A percentile compares a stretch with the other conserved stretches of the same genome.
Conservation (phyloP, 2,113 vertebrate genomes). For the Egretta garzetta region DNA sequence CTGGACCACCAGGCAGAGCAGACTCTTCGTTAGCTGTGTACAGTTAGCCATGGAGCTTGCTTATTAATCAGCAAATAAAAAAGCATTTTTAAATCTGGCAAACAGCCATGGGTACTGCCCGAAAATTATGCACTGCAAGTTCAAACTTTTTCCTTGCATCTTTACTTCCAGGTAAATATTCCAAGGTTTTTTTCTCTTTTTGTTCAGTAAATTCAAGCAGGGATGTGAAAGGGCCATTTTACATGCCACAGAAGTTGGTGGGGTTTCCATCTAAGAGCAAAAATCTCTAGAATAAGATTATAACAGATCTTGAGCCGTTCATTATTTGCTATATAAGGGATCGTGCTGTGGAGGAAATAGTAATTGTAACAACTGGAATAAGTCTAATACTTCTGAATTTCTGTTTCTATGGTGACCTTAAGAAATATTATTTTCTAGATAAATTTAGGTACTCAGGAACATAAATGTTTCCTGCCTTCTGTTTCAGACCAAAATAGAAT, state of each 20-base stretch:
- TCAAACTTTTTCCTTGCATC: background rate
- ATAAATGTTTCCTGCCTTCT: background rate
- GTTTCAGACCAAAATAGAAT: conserved; percentile 23
- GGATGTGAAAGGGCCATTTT: background rate
- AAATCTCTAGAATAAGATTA: background rate
- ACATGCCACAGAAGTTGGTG: background rate
- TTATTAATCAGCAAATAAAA: background rate
- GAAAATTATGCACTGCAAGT: background rate
- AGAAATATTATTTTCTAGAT: conserved; percentile 9
- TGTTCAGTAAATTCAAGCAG: background rate
- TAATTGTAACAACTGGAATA: background rate
- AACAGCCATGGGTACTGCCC: background rate
- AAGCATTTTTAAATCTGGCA: background rate
- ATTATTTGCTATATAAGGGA: background rate
- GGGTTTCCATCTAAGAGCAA: background rate
- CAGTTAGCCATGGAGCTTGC: background rate
- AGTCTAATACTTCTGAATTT: background rate
- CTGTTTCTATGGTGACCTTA: background rate
- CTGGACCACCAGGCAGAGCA: background rate
- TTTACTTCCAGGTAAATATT: background rate
- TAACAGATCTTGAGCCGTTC: background rate
- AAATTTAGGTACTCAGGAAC: background rate
- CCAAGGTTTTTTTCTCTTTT: background rate
- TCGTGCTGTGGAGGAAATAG: background rate
- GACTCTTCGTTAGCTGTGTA: background rate